A percentile compares a stretch with the other conserved stretches of the same genome.
These are phyloP conservation scores for Agrilus planipennis DNA, from an alignment of 1,140 invertebrate genomes.

Conservation along the genomic window DNA sequence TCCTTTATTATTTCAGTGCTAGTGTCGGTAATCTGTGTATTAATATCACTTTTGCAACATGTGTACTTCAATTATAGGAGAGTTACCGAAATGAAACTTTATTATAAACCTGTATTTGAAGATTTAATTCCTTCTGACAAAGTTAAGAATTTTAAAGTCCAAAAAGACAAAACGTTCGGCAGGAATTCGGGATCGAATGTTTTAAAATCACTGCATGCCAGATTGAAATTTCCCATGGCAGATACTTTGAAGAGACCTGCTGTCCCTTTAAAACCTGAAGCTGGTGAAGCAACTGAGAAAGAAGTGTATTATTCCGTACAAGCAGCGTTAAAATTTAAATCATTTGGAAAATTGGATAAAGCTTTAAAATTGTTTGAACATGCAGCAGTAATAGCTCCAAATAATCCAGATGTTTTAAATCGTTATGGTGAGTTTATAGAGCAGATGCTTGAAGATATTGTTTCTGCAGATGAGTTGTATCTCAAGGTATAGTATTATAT, in stretches of 20 bases:
- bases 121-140: constrained; percentile 27
- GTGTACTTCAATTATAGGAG: constrained; percentile 20
- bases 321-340: constrained; percentile 73
- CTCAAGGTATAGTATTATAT: constrained; percentile 32
- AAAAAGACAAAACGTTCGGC: neutral
- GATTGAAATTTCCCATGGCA: neutral
- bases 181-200: neutral
- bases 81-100: constrained; percentile 12
- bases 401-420: constrained; percentile 84
- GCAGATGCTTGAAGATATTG: constrained; percentile 69
- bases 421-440: constrained; percentile 92
- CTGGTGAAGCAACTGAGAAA: constrained; percentile 24
- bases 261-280: constrained; percentile 12
- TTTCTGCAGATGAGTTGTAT: constrained; percentile 85
- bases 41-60: constrained; percentile 27
- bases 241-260: constrained; percentile 11
- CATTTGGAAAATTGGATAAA: constrained; percentile 70
- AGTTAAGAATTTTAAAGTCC: constrained; percentile 3
- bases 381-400: constrained; percentile 77
- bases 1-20: constrained; percentile 21
- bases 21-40: constrained; percentile 29
- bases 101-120: constrained; percentile 24
- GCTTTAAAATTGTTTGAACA: constrained; percentile 82
- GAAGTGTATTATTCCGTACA: constrained; percentile 77
- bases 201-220: neutral